These are phyloP conservation scores for Thysanoteuthis rhombus DNA, from an alignment of 2,888 invertebrate species.

Conservation along the genomic window DNA sequence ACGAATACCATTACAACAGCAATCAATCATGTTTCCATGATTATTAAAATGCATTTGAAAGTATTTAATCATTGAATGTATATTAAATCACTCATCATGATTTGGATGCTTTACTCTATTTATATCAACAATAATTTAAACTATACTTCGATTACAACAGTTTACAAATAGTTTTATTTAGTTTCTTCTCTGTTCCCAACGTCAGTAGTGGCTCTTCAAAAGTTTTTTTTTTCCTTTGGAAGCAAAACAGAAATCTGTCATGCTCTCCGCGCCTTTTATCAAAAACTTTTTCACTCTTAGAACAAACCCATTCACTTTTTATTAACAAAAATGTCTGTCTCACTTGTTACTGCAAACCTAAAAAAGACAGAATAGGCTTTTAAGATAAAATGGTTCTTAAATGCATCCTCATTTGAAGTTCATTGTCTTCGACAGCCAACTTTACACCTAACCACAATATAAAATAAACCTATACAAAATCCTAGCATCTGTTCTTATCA, in stretches of 20 bases:
- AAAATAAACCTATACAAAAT: too few species aligned
- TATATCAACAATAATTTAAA: too few species aligned
- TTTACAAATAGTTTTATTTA: neutral
- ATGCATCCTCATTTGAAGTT: neutral
- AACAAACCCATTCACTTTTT: neutral
- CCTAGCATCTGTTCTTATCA: neutral
- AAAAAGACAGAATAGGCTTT: neutral
- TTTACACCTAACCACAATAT: neutral
- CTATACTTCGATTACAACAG: too few species aligned
- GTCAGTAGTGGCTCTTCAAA: neutral
- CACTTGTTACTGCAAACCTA: neutral
- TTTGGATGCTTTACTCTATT: too few species aligned
- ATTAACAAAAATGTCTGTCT: neutral
- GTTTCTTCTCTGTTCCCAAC: neutral
- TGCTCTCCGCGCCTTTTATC: neutral
- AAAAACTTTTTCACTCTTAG: neutral
- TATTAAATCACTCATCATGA: too few species aligned
- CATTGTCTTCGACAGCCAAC: neutral
- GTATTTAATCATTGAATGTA: too few species aligned
- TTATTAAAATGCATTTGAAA: too few species aligned
- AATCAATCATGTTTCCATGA: neutral
- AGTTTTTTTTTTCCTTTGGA: neutral
- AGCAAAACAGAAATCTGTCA: neutral
- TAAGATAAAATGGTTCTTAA: neutral
- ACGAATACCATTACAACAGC: neutral